Evolutionary conservation across 2,113 vertebrate genomes (phyloP).

Genomic region (Felis chaus): DNA sequence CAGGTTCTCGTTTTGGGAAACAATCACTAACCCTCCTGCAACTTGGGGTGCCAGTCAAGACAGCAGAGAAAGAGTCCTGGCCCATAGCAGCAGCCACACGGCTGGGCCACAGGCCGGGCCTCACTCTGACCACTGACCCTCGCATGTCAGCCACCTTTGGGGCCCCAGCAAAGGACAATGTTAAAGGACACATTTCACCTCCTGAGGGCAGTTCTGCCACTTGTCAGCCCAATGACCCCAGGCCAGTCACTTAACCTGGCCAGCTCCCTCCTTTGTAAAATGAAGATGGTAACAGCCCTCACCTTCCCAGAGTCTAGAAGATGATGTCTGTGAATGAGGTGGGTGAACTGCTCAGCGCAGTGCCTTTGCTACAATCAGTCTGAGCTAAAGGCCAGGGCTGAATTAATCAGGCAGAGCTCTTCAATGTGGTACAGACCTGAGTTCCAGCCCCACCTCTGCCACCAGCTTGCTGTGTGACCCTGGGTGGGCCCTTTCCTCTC

Average conservation of each 20-base stretch:
- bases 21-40: neutral
- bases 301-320: neutral
- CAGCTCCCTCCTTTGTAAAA: neutral
- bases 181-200: neutral
- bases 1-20: neutral
- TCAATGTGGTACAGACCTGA: neutral
- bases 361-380: neutral
- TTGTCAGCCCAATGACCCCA: neutral
- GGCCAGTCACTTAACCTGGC: neutral
- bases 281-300: neutral
- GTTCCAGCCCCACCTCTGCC: neutral
- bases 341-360: neutral
- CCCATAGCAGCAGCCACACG: neutral
- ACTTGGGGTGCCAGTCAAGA: fast-evolving
- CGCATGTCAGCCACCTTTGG: neutral
- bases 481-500: neutral
- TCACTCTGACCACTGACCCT: neutral
- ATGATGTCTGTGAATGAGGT: neutral
- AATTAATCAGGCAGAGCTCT: neutral
- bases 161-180: neutral
- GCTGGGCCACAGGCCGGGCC: neutral
- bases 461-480: neutral
- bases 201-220: neutral
- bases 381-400: neutral
- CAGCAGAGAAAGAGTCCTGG: neutral